These are phyloP conservation scores for Philaethria dido DNA, from an alignment of 2,888 invertebrate species.

Conservation along the genomic window DNA sequence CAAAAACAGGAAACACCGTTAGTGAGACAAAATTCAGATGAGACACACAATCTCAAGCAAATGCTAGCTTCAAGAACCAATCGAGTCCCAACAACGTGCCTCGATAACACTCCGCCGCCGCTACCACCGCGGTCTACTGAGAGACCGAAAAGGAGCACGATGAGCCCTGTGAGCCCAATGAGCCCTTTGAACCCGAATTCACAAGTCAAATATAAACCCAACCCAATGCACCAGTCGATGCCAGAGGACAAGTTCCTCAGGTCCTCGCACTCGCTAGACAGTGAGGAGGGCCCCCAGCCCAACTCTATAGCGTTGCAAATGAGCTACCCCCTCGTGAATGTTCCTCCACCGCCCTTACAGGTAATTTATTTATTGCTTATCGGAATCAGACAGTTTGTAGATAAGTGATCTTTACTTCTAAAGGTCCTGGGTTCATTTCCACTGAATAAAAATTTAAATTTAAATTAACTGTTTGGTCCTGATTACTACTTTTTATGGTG, in stretches of 20 bases:
- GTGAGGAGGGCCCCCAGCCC: conserved; percentile 74
- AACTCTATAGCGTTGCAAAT: conserved; percentile 87
- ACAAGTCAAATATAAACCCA: conserved; percentile 41
- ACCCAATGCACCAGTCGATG: conserved; percentile 67
- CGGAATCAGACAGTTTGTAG: conserved; percentile 17
- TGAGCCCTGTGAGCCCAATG: conserved; percentile 48
- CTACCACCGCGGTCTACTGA: conserved; percentile 65
- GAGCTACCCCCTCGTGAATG: conserved; percentile 86
- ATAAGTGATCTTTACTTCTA: background rate
- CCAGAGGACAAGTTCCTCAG: conserved; percentile 58
- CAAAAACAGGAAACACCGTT: conserved; percentile 64
- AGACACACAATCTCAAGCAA: conserved; percentile 54
- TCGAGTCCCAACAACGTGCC: conserved; percentile 72
- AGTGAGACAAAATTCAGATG: conserved; percentile 66
- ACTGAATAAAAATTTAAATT: too few relatives aligned
- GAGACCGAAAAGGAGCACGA: conserved; percentile 58
- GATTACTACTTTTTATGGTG: background rate
- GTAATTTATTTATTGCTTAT: conserved; percentile 51
- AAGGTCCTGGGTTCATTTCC: background rate
- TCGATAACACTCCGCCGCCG: conserved; percentile 71
- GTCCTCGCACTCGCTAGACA: conserved; percentile 73
- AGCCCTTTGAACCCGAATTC: conserved; percentile 52
- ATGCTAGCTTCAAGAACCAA: conserved; percentile 67
- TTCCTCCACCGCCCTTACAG: conserved; percentile 77
- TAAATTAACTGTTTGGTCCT: conserved; percentile 9